phyloP scores from a whole-genome alignment of 2,888 invertebrate genomes.

The Scaptomyza polygonia region DNA sequence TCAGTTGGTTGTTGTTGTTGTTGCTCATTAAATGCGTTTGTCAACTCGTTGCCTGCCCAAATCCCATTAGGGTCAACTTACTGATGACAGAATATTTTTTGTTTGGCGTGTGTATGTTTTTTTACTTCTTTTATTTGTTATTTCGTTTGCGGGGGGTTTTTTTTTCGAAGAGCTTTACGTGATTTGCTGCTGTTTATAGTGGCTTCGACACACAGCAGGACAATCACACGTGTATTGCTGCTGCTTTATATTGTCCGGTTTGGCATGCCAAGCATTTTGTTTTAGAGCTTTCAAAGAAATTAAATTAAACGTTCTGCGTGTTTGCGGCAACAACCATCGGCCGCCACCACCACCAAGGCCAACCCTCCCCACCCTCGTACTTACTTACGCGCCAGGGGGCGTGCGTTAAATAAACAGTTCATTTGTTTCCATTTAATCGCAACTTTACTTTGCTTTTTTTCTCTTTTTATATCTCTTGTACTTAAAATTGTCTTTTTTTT shows the following conservation, averaged over 20 bases:
- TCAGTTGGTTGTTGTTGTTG: neutral
- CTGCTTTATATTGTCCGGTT: slow-evolving; percentile 37
- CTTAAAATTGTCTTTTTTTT: slow-evolving; percentile 29
- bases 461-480: slow-evolving; percentile 47
- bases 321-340: slow-evolving; percentile 24
- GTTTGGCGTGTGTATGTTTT: slow-evolving; percentile 30
- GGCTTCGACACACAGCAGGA: slow-evolving; percentile 33
- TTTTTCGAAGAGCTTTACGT: slow-evolving; percentile 61
- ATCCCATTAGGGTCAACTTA: slow-evolving; percentile 76
- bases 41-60: slow-evolving; percentile 76
- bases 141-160: slow-evolving; percentile 3
- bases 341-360: too few species aligned
- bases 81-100: slow-evolving; percentile 76
- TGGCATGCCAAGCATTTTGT: slow-evolving; percentile 73
- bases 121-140: slow-evolving; percentile 34
- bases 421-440: slow-evolving; percentile 76
- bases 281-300: slow-evolving; percentile 78
- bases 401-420: slow-evolving; percentile 81
- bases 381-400: slow-evolving; percentile 41
- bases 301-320: slow-evolving; percentile 82
- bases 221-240: slow-evolving; percentile 61
- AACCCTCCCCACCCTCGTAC: slow-evolving; percentile 2
- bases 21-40: slow-evolving; percentile 69
- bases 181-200: slow-evolving; percentile 64
- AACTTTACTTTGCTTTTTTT: slow-evolving; percentile 63